Evolutionary conservation across 2,888 invertebrate genomes (phyloP).

Genomic region (Conistra vaccinii): DNA sequence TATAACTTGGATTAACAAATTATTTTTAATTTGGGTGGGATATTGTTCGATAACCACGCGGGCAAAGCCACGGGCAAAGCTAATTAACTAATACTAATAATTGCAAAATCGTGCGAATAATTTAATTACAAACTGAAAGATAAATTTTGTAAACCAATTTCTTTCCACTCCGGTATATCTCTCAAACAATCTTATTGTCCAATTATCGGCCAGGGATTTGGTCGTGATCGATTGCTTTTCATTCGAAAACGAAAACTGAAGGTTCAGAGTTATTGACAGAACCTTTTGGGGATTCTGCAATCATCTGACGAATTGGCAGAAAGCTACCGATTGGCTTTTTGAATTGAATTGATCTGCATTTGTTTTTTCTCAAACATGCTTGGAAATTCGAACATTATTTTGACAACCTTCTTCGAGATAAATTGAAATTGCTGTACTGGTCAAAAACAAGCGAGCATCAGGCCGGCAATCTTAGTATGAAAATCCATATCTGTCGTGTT

Average conservation of each 20-base stretch:
- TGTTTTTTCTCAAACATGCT: too few relatives aligned
- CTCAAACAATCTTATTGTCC: slow-evolving; percentile 20
- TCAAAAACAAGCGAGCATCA: too few relatives aligned
- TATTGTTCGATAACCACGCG: neutral
- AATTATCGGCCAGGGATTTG: slow-evolving; percentile 23
- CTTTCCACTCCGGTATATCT: neutral
- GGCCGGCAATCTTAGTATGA: too few relatives aligned
- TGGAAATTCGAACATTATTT: too few relatives aligned
- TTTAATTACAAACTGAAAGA: neutral
- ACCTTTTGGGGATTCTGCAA: slow-evolving; percentile 1
- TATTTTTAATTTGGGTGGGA: neutral
- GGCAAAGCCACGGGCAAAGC: neutral
- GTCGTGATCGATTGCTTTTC: slow-evolving; percentile 23
- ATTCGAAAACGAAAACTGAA: slow-evolving; percentile 11
- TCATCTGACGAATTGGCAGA: neutral
- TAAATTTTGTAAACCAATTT: neutral
- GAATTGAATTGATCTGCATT: slow-evolving; percentile 4
- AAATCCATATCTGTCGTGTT: too few relatives aligned
- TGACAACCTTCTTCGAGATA: too few relatives aligned
- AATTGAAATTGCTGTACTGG: too few relatives aligned
- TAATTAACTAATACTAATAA: neutral
- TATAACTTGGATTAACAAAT: neutral
- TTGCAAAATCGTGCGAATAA: neutral
- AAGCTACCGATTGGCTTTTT: neutral
- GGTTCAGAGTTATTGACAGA: slow-evolving; percentile 18